These are phyloP conservation scores for Myxocyprinus asiaticus DNA, from an alignment of 2,113 vertebrate species.

Conservation along the genomic window DNA sequence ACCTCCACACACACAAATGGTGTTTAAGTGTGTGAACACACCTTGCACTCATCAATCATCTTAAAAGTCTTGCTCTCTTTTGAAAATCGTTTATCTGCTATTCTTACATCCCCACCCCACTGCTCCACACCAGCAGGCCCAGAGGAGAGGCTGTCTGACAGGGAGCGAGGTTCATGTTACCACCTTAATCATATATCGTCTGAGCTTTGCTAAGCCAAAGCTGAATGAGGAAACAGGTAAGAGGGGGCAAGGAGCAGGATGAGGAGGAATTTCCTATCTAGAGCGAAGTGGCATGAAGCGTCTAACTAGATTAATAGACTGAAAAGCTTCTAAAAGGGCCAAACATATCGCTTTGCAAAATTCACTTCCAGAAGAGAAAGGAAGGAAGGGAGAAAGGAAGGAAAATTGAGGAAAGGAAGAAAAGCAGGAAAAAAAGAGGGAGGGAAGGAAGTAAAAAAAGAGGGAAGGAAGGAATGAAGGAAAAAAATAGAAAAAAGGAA, in stretches of 20 bases:
- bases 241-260: slow-evolving; percentile 12
- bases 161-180: slow-evolving; percentile 31
- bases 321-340: slow-evolving; percentile 55
- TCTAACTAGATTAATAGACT: slow-evolving; percentile 69
- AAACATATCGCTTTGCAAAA: slow-evolving; percentile 1
- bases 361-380: neutral
- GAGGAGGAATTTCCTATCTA: slow-evolving; percentile 62
- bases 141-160: slow-evolving; percentile 8
- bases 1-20: slow-evolving; percentile 7
- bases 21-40: neutral
- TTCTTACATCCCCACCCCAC: slow-evolving; percentile 32
- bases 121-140: neutral
- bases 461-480: no score
- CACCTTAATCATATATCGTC: slow-evolving; percentile 50
- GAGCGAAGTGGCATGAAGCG: slow-evolving; percentile 40
- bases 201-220: neutral
- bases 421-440: no score
- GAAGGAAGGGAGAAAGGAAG: slow-evolving; percentile 24
- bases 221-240: slow-evolving; percentile 64
- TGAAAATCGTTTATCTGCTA: slow-evolving; percentile 52
- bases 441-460: no score
- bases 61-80: slow-evolving; percentile 38
- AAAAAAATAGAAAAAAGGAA: slow-evolving; percentile 53
- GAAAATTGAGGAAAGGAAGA: no score
- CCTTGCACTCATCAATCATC: slow-evolving; percentile 63